Evolutionary conservation across 92 coral and sea anemone genomes (phyloP).

Genomic region (Umimayanthus chanpuru): DNA sequence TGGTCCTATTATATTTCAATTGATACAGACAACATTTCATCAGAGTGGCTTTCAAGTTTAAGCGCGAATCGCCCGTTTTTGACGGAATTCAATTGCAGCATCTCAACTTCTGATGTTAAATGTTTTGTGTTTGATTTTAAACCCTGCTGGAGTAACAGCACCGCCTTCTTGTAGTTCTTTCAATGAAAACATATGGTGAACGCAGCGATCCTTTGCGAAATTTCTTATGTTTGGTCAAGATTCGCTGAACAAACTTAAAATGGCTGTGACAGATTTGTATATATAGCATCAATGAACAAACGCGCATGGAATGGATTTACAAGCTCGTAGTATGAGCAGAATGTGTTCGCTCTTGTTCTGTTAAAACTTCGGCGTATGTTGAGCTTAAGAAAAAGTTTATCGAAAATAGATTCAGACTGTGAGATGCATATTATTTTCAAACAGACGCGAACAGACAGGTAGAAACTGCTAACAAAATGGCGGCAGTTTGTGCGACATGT

Average conservation of each 20-base stretch:
- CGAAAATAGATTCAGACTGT: neutral
- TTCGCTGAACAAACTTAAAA: neutral
- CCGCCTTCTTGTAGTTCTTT: neutral
- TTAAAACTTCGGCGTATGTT: neutral
- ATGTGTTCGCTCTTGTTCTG: neutral
- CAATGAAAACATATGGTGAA: neutral
- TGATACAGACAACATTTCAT: neutral
- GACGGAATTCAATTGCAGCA: neutral
- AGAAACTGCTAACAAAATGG: neutral
- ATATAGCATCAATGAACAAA: neutral
- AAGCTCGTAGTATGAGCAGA: neutral
- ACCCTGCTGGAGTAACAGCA: neutral
- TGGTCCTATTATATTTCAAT: neutral
- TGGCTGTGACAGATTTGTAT: conserved; percentile 19
- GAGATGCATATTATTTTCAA: neutral
- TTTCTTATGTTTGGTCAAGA: neutral
- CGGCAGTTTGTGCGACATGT: neutral
- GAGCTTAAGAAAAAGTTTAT: neutral
- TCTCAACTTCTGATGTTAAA: neutral
- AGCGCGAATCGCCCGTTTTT: neutral
- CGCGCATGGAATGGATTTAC: neutral
- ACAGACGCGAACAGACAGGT: neutral
- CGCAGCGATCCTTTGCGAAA: neutral
- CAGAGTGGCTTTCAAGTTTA: neutral
- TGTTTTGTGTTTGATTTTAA: neutral